These are phyloP conservation scores for Tautogolabrus adspersus DNA, from an alignment of 2,113 vertebrate species.

Conservation along the genomic window DNA sequence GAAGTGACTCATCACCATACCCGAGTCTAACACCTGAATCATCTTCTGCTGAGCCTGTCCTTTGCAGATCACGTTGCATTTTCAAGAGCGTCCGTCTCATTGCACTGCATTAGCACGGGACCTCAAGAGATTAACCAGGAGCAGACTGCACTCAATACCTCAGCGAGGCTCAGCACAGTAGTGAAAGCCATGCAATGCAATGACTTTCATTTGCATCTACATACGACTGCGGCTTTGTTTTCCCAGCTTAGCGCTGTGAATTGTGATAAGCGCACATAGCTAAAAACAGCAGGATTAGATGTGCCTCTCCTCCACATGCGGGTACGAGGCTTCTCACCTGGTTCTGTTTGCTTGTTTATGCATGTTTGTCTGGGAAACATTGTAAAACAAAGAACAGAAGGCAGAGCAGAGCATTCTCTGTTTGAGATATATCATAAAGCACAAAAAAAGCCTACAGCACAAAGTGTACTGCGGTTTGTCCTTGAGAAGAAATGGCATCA, in stretches of 20 bases:
- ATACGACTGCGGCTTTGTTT: conserved; percentile 62
- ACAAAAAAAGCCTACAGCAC: conserved; percentile 19
- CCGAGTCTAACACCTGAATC: conserved; percentile 1
- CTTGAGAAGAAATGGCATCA: conserved; percentile 12
- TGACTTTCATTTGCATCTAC: conserved; percentile 72
- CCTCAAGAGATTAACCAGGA: conserved; percentile 34
- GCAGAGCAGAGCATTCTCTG: conserved; percentile 11
- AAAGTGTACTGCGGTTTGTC: conserved; percentile 13
- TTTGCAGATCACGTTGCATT: conserved; percentile 34
- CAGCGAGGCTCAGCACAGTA: conserved; percentile 25
- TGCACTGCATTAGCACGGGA: conserved; percentile 24
- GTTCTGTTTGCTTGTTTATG: conserved; percentile 44
- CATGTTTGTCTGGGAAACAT: conserved; percentile 47
- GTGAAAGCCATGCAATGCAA: conserved; percentile 28
- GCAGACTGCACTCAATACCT: conserved; percentile 48
- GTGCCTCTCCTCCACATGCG: conserved; percentile 32
- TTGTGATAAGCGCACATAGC: conserved; percentile 63
- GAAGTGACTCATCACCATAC: conserved; percentile 1
- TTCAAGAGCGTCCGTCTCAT: conserved; percentile 39
- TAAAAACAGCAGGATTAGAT: conserved; percentile 70
- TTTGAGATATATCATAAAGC: conserved; percentile 40
- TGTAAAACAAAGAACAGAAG: conserved; percentile 44
- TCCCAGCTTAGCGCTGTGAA: conserved; percentile 57
- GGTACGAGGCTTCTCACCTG: conserved; percentile 48
- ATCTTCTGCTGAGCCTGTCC: conserved; percentile 37